Evolutionary conservation across 2,113 vertebrate genomes (phyloP), one percentile per base, ranked within the genome.

Genomic region (Electrona antarctica): DNA sequence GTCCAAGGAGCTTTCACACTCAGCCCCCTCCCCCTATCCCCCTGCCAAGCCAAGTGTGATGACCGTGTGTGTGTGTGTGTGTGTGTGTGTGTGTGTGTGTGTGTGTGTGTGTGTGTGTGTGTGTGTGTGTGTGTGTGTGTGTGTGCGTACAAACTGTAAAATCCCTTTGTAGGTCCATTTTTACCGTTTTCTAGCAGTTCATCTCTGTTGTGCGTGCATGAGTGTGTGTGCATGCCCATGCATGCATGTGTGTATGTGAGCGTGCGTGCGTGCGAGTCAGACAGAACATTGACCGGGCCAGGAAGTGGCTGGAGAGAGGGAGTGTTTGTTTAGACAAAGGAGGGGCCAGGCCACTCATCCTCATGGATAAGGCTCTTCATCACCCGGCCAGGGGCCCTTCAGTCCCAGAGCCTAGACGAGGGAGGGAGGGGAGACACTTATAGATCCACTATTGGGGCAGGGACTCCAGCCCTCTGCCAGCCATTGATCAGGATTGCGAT

Each of bases 401-500:
- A 8, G 67, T 65, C 76, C 21, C 76, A 86, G 79, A 85, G 77
- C 2, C 65, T 13, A 41, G 46, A 15, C 15, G 21, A 83, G 81
- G 78, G 82, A 77, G 61, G 86, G 15, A 74, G 73, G 80, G 33
- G 79, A 79, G 79, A 69, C 49, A 1, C 69, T 41, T 71, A 85
- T 83, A 69, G 89, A 90, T 91, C 83, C 82, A 54, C 74, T 56
- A 85, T 78, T 83, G 87, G 84, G 82, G 83, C 82, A 85, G 86
- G 33, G 78, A 84, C 77, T 88, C 89, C 81, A 85, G 83, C 80
- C 80, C 33, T 79, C 80, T 88, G 85, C 82, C 85, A 81, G 85
- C 57, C 82, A 93, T 92, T 83, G 91, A 93, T 92, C 87, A 85
- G 63, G 73, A 85, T 87, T 64, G 57, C 60, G 56, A 92, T 92